Percentiles rank a stretch among this genome's conserved stretches.
These are phyloP conservation scores for Onychomys arenicola DNA, from an alignment of 2,797 vertebrate genomes.

Conservation along the genomic window DNA sequence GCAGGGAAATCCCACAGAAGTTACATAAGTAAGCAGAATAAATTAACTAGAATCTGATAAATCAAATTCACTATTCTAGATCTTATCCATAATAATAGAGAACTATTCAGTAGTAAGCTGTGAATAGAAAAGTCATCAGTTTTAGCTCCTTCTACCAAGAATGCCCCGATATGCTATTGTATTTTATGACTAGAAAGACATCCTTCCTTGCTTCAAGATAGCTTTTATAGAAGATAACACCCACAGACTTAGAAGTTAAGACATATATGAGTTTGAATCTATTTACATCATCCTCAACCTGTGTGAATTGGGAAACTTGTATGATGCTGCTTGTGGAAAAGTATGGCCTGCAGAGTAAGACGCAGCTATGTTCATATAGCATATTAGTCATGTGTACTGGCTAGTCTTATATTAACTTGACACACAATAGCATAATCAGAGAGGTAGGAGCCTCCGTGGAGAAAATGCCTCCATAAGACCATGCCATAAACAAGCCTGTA, in stretches of 20 bases:
- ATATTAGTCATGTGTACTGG: not conserved
- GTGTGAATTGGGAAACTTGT: not conserved
- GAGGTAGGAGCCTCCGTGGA: not conserved
- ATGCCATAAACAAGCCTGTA: not conserved
- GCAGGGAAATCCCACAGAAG: conserved; percentile 45
- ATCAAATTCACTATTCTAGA: not conserved
- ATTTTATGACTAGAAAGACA: not conserved
- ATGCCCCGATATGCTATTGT: not conserved
- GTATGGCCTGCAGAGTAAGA: not conserved
- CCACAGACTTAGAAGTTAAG: not conserved
- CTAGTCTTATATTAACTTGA: not conserved
- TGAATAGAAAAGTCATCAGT: not conserved
- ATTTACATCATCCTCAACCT: not conserved
- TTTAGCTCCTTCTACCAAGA: not conserved
- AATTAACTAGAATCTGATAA: conserved; percentile 27
- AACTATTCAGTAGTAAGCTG: not conserved
- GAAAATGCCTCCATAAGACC: not conserved
- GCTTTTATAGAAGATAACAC: not conserved
- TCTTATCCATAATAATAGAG: not conserved
- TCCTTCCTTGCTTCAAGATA: not conserved
- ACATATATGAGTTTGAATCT: not conserved
- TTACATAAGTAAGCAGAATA: conserved; percentile 33
- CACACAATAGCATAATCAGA: not conserved
- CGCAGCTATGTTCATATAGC: not conserved
- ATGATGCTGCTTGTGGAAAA: not conserved